These are phyloP conservation scores for Heteromurus nitidus DNA, from an alignment of 2,888 invertebrate genomes.

Conservation along the genomic window DNA sequence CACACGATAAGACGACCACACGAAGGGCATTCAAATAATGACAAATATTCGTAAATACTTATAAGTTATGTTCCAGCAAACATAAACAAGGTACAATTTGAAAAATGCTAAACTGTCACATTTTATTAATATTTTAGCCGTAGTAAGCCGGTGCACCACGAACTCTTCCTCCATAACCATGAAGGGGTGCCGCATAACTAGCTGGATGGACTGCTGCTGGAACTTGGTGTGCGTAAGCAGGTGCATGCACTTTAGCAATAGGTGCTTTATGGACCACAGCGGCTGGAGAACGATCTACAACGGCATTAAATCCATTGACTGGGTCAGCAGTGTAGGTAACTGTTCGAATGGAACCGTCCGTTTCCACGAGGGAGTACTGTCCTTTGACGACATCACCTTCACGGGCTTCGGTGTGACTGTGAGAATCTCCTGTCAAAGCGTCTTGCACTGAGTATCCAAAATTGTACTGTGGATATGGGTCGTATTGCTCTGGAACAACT, in stretches of 20 bases:
- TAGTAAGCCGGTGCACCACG: background rate
- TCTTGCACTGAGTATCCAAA: conserved; percentile 60
- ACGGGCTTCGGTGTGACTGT: conserved; percentile 53
- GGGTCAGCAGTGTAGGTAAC: conserved; percentile 54
- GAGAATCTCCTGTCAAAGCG: conserved; percentile 56
- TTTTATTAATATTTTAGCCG: too few relatives aligned
- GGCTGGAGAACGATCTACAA: conserved; percentile 47
- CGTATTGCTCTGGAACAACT: conserved; percentile 13
- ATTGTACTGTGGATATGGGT: conserved; percentile 35
- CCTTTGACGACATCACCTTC: conserved; percentile 66
- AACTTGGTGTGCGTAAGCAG: background rate
- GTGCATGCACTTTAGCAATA: background rate
- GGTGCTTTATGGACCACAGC: conserved; percentile 1
- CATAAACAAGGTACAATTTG: too few relatives aligned
- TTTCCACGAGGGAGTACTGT: conserved; percentile 48
- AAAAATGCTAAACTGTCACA: too few relatives aligned
- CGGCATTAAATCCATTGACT: conserved; percentile 51
- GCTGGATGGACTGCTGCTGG: background rate
- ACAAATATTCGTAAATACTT: too few relatives aligned
- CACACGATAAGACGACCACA: too few relatives aligned
- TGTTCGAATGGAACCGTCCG: conserved; percentile 50
- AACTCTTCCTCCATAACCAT: background rate
- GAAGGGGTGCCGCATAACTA: background rate
- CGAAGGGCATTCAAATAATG: too few relatives aligned
- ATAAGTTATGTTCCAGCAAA: too few relatives aligned